Base-by-base conservation (phyloP, 1,140 invertebrate species). In the Saccostrea glomerata region DNA sequence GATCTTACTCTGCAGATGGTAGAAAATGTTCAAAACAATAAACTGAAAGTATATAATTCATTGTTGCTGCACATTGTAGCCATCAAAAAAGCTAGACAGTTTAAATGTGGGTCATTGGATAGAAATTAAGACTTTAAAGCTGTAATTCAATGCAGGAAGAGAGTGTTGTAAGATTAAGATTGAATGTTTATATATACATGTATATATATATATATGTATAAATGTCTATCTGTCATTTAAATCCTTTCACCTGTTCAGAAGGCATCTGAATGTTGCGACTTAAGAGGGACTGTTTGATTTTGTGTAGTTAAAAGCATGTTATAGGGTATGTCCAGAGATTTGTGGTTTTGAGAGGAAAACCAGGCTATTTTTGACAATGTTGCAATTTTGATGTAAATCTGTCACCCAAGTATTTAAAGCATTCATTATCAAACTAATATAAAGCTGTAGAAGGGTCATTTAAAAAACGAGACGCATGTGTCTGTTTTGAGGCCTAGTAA, bases 351-450 rank as follows among this genome's bases (percentile, higher is more conserved):
- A 60, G 9, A 63, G 15, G n/a, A 63, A 63, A 63, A 20, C n/a
- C 58, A 36, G 70, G 25, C 13, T 25, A 30, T 77, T 15, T 30
- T 77, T 25, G 23, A 13, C 70, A 25, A 73, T 73, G 66, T 25
- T 73, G n/a, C 66, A 77, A 36, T 77, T 30, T 36, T 30, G 12
- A 13, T 73, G 23, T 25, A 25, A 23, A 5, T 7, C 13, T 17
- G 25, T 77, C 60, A 66, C 60, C 23, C 60, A 66, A 20, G 23
- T 66, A 66, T 66, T 66, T 66, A 66, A 66, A 66, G 60, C 20
- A 66, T 66, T 66, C 17, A 20, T 20, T 66, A 66, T 20, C 20
- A 66, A 63, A 63, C 15, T n/a, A 66, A 66, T 23, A n/a, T n/a
- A 23, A 66, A 66, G 20, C 60, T 77, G 7, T 77, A 30, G 30